These are phyloP conservation scores for Lagenorhynchus albirostris DNA, from an alignment of 2,113 vertebrate species.

Conservation along the genomic window DNA sequence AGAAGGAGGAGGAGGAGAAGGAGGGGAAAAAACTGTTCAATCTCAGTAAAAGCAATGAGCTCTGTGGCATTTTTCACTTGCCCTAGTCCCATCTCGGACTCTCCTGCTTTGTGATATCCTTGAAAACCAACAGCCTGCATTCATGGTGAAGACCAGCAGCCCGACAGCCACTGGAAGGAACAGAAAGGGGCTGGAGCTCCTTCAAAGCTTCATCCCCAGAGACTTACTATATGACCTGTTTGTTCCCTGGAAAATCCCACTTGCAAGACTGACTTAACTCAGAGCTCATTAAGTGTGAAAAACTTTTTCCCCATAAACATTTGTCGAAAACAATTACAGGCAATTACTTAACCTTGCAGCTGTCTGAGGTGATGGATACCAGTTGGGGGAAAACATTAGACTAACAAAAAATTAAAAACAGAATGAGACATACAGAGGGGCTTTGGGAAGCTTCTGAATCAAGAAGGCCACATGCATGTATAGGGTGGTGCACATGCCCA, in stretches of 20 bases:
- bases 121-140: background rate
- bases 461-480: background rate
- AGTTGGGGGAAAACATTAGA: background rate
- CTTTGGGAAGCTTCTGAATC: background rate
- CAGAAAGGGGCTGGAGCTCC: background rate
- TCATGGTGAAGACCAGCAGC: background rate
- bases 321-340: background rate
- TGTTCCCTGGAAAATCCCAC: background rate
- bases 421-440: background rate
- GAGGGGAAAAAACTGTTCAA: background rate
- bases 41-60: background rate
- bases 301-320: background rate
- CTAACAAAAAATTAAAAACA: background rate
- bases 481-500: background rate
- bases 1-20: background rate
- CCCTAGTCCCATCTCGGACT: background rate
- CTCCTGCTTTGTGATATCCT: background rate
- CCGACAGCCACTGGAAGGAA: background rate
- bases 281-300: background rate
- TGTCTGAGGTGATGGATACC: background rate
- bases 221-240: background rate
- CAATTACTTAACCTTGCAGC: background rate
- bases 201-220: background rate
- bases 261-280: background rate
- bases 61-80: background rate